Evolutionary conservation across 2,888 invertebrate genomes (phyloP).

Genomic region (Drosophila colorata): DNA sequence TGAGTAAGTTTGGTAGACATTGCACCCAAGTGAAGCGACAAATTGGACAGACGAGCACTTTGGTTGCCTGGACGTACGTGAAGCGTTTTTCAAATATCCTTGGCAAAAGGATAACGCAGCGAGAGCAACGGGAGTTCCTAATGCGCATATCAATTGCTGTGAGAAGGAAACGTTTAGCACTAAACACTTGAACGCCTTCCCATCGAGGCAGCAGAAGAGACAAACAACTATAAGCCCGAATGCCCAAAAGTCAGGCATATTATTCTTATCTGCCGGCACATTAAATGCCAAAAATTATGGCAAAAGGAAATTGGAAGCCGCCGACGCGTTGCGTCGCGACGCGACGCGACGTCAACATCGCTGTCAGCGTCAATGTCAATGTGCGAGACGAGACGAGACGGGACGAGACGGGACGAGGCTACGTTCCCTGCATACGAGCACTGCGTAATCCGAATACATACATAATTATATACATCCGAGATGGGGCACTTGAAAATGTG

Average conservation of each 20-base stretch:
- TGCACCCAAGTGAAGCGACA: conserved; percentile 63
- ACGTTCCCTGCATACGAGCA: conserved; percentile 17
- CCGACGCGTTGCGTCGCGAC: conserved; percentile 23
- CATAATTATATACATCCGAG: conserved; percentile 11
- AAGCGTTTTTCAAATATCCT: conserved; percentile 50
- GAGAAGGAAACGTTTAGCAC: conserved; percentile 66
- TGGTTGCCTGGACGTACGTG: conserved; percentile 47
- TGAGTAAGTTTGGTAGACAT: conserved; percentile 47
- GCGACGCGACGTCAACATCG: conserved; percentile 9
- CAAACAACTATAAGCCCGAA: conserved; percentile 12
- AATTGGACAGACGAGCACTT: conserved; percentile 46
- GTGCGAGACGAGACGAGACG: conserved; percentile 8
- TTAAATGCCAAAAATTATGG: conserved; percentile 77
- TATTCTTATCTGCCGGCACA: conserved; percentile 66
- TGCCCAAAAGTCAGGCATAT: conserved; percentile 40
- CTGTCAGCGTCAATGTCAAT: conserved; percentile 37
- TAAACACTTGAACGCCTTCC: conserved; percentile 59
- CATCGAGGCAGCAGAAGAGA: not conserved
- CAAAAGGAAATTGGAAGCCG: conserved; percentile 67
- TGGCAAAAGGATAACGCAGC: conserved; percentile 60
- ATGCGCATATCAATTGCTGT: conserved; percentile 58
- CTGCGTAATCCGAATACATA: not conserved
- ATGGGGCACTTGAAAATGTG: conserved; percentile 11
- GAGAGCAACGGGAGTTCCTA: conserved; percentile 29
- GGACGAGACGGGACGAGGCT: not conserved